Percentiles rank a stretch among this genome's conserved stretches.
Conservation (phyloP, 2,888 invertebrate genomes). For the Eurytoma adleriae region DNA sequence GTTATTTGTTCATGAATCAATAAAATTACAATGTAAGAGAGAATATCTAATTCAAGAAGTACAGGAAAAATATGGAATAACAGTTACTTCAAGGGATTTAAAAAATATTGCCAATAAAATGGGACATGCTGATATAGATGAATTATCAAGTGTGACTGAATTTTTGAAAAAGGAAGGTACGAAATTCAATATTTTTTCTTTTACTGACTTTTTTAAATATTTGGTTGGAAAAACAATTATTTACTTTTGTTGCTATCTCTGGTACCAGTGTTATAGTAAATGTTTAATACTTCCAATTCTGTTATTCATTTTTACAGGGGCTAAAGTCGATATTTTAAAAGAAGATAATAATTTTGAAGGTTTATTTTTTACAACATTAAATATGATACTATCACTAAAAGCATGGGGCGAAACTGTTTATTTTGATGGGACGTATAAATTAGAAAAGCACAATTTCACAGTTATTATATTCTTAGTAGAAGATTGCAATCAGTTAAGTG, state of each 20-base stretch:
- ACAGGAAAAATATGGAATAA: neutral
- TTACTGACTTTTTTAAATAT: too few species aligned
- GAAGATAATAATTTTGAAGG: neutral
- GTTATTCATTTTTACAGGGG: neutral
- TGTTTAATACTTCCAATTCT: neutral
- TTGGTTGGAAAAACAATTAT: too few species aligned
- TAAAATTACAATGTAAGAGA: neutral
- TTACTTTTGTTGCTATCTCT: too few species aligned
- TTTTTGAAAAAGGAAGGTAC: neutral
- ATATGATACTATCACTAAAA: neutral
- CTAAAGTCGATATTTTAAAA: neutral
- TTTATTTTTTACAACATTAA: constrained; percentile 1
- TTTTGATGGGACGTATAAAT: constrained; percentile 22
- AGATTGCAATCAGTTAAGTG: constrained; percentile 1
- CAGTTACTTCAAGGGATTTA: neutral
- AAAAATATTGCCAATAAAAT: neutral
- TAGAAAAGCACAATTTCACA: neutral
- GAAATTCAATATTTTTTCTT: too few species aligned
- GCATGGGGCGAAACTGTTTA: constrained; percentile 5
- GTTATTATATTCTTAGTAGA: neutral
- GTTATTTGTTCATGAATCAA: neutral
- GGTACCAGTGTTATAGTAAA: too few species aligned
- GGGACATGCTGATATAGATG: neutral
- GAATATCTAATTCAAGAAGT: neutral
- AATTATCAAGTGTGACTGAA: neutral